These are phyloP conservation scores for Botrylloides violaceus DNA, from an alignment of 23 tunicate genomes.

Conservation along the genomic window DNA sequence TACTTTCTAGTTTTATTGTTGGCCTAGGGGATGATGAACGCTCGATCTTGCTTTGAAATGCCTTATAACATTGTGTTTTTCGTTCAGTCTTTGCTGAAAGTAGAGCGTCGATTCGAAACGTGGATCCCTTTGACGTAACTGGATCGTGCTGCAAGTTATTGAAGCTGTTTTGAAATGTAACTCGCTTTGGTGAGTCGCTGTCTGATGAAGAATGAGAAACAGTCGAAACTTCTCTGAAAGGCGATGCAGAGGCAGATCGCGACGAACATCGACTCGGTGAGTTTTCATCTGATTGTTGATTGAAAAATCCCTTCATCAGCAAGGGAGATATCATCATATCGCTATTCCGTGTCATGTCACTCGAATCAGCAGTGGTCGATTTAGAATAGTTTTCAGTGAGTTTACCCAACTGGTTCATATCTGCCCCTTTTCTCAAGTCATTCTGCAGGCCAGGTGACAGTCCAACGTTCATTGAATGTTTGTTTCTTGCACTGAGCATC, in stretches of 20 bases:
- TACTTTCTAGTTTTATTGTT: too few relatives aligned
- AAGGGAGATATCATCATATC: not conserved
- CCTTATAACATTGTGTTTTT: not conserved
- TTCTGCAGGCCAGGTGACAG: not conserved
- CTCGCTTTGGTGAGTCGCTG: not conserved
- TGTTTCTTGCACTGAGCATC: conserved; percentile 15
- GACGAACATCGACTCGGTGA: not conserved
- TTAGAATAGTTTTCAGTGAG: not conserved
- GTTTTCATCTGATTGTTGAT: not conserved
- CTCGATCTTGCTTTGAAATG: not conserved
- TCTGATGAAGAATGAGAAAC: not conserved
- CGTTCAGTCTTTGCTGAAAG: not conserved
- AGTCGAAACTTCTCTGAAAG: not conserved
- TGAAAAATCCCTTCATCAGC: not conserved
- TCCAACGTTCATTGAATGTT: not conserved
- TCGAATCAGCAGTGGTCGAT: not conserved
- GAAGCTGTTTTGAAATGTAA: not conserved
- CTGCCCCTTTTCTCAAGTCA: not conserved
- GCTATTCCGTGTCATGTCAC: not conserved
- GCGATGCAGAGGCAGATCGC: not conserved
- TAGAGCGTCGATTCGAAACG: conserved; percentile 15
- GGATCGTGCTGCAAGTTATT: not conserved
- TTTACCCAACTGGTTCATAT: not conserved
- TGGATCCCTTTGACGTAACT: conserved; percentile 11
- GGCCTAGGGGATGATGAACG: not conserved